phyloP scores from a whole-genome alignment of 2,888 invertebrate genomes.

The Troides oblongomaculatus region DNA sequence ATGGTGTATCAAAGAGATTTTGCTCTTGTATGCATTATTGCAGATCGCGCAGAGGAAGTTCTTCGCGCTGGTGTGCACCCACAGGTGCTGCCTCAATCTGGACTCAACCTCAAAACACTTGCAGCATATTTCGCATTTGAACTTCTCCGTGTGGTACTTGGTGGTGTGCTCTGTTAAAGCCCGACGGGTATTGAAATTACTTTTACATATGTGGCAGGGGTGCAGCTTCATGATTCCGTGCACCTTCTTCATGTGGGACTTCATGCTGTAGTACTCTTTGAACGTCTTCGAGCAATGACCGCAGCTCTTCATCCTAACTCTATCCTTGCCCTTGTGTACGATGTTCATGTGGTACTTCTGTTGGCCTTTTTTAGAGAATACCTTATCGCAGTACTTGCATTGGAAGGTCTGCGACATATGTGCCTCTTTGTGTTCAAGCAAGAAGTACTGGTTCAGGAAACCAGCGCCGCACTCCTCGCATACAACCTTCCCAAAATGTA shows the following conservation, averaged over 20 bases:
- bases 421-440: conserved; percentile 50
- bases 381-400: conserved; percentile 60
- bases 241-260: conserved; percentile 47
- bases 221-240: conserved; percentile 51
- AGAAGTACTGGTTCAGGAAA: conserved; percentile 49
- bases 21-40: conserved; percentile 64
- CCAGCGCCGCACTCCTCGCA: conserved; percentile 58
- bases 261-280: conserved; percentile 54
- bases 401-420: conserved; percentile 42
- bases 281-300: conserved; percentile 48
- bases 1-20: conserved; percentile 62
- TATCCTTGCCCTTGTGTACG: conserved; percentile 49
- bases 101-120: conserved; percentile 68
- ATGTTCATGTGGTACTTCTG: conserved; percentile 64
- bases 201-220: conserved; percentile 49
- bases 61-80: conserved; percentile 62
- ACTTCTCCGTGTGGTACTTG: conserved; percentile 62
- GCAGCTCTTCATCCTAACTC: conserved; percentile 47
- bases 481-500: conserved; percentile 54
- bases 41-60: conserved; percentile 64
- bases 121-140: conserved; percentile 64
- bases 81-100: conserved; percentile 65
- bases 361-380: conserved; percentile 63
- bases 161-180: conserved; percentile 53
- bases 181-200: conserved; percentile 44